Percentiles rank a stretch among this genome's conserved stretches.
Evolutionary conservation across 2,888 invertebrate species (phyloP).

Genomic region (Nezara viridula): DNA sequence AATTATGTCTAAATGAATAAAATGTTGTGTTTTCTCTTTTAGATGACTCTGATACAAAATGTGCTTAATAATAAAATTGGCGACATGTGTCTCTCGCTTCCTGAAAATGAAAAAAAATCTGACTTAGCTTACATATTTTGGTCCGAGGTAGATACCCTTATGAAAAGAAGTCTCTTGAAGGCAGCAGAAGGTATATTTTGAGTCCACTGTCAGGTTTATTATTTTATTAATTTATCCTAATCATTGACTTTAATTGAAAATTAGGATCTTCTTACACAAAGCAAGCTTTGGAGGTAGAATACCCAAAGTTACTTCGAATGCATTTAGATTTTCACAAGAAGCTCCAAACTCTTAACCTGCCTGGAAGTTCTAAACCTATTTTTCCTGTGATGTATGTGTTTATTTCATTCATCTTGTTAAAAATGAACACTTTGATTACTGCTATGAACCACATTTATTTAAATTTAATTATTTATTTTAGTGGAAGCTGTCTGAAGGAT

Average conservation of each 20-base stretch:
- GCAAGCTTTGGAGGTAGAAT: conserved; percentile 89
- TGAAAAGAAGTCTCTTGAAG: conserved; percentile 68
- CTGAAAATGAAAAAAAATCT: conserved; percentile 61
- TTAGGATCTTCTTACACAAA: conserved; percentile 74
- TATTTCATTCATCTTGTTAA: not conserved
- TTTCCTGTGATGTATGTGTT: conserved; percentile 63
- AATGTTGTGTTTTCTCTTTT: conserved; percentile 66
- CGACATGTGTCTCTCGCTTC: conserved; percentile 54
- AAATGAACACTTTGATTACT: not conserved
- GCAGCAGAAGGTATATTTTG: conserved; percentile 69
- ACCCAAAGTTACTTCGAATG: conserved; percentile 85
- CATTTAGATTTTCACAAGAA: conserved; percentile 83
- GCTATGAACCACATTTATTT: not conserved
- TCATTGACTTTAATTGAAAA: conserved; percentile 37
- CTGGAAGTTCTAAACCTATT: conserved; percentile 60
- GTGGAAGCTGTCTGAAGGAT: conserved; percentile 75
- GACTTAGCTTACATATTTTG: conserved; percentile 73
- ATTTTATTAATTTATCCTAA: conserved; percentile 15
- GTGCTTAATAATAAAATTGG: conserved; percentile 69
- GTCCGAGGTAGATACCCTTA: conserved; percentile 70
- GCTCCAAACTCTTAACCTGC: conserved; percentile 70
- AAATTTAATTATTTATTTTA: conserved; percentile 64
- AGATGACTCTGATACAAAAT: conserved; percentile 71
- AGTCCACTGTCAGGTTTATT: not conserved
- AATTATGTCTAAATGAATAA: not conserved